Conservation (phyloP, 64 coral and sea anemone species). For the Catalaphyllia jardinei region DNA sequence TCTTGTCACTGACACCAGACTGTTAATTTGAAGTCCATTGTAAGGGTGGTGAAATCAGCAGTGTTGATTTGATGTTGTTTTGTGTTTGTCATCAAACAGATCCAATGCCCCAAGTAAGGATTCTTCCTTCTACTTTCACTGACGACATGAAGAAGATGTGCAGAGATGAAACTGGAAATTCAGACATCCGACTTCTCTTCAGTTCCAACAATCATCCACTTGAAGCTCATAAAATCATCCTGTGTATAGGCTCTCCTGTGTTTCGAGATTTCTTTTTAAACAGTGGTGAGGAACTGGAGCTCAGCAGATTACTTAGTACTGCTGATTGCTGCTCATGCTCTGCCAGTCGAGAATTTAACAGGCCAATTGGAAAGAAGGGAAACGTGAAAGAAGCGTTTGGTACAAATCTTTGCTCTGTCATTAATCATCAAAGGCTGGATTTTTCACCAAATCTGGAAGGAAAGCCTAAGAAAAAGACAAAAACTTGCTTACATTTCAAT, state of each 20-base stretch:
- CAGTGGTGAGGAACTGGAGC: conserved; percentile 7
- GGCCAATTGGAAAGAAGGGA: not conserved
- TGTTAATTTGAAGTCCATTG: too few relatives aligned
- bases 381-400: not conserved
- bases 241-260: conserved; percentile 35
- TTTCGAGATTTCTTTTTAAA: conserved; percentile 38
- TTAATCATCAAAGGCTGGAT: not conserved
- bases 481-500: conserved; percentile 26
- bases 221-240: conserved; percentile 47
- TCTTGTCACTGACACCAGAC: too few relatives aligned
- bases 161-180: not conserved
- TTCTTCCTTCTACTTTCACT: conserved; percentile 33
- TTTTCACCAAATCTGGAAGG: conserved; percentile 18
- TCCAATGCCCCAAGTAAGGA: conserved; percentile 28
- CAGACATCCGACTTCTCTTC: conserved; percentile 42
- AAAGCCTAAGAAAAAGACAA: not conserved
- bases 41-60: not conserved
- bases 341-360: not conserved
- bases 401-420: not conserved
- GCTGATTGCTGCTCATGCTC: conserved; percentile 6
- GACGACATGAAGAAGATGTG: conserved; percentile 55
- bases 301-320: conserved; percentile 18
- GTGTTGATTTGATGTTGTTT: not conserved
- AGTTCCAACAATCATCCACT: not conserved
- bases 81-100: not conserved